phyloP scores from a whole-genome alignment of 2,888 invertebrate species.

The Ochlodes sylvanus region DNA sequence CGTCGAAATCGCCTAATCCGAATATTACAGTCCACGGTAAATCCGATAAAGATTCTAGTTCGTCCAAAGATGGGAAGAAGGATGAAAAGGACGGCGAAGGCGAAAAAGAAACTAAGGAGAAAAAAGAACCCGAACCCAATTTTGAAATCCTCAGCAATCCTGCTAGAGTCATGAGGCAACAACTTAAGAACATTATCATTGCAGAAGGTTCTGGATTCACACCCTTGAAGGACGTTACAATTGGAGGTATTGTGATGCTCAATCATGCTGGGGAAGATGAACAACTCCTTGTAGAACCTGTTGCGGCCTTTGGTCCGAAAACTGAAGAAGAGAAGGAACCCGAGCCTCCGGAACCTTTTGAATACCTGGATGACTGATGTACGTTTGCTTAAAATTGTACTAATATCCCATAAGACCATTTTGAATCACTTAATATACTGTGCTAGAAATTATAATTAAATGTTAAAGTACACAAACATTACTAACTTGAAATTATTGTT shows the following conservation, averaged over 20 bases:
- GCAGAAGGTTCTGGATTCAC: conserved; percentile 92
- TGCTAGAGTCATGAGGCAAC: conserved; percentile 96
- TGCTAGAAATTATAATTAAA: conserved; percentile 58
- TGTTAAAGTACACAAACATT: conserved; percentile 60
- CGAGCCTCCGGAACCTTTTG: conserved; percentile 98
- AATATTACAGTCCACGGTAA: conserved; percentile 81
- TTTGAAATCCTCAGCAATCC: conserved; percentile 98
- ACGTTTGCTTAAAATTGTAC: conserved; percentile 49
- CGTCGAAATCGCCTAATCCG: conserved; percentile 76
- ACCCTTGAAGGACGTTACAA: conserved; percentile 95
- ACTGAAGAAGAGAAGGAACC: conserved; percentile 98
- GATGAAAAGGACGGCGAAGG: conserved; percentile 79
- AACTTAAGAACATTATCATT: conserved; percentile 91
- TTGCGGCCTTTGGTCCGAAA: conserved; percentile 95
- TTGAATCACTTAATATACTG: conserved; percentile 63
- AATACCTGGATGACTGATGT: conserved; percentile 93
- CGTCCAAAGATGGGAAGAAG: conserved; percentile 80
- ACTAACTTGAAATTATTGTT: conserved; percentile 64
- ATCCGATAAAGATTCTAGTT: conserved; percentile 70
- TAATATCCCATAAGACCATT: conserved; percentile 56
- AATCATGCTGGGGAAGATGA: conserved; percentile 92
- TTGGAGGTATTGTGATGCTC: conserved; percentile 98
- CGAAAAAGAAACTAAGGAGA: conserved; percentile 74
- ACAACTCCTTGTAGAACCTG: conserved; percentile 96
- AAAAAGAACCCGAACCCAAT: conserved; percentile 95